Evolutionary conservation across 2,113 vertebrate species (phyloP).

Genomic region (Eulemur rufifrons): DNA sequence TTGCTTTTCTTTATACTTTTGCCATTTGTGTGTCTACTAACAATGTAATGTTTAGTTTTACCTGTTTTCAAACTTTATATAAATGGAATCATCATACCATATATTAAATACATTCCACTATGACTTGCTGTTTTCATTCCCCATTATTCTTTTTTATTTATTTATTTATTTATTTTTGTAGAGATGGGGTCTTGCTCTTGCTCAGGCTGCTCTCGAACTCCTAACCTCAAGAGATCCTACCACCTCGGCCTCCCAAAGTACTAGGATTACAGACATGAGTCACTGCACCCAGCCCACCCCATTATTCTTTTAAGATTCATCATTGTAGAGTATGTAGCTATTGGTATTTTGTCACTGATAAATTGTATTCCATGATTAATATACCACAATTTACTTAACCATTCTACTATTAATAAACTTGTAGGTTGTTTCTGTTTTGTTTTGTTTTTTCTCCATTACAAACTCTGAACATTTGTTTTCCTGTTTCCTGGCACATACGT

Average conservation of each 20-base stretch:
- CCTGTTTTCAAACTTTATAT: background rate
- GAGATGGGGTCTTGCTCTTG: too few relatives aligned
- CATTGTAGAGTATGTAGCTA: background rate
- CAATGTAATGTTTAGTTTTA: background rate
- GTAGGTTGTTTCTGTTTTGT: background rate
- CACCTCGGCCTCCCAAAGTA: too few relatives aligned
- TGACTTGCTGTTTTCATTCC: background rate
- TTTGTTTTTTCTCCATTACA: background rate
- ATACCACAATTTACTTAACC: background rate
- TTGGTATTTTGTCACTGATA: background rate
- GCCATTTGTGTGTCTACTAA: background rate
- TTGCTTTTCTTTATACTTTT: background rate
- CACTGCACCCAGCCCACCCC: too few relatives aligned
- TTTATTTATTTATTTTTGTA: too few relatives aligned
- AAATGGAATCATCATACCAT: background rate
- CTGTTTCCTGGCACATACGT: background rate
- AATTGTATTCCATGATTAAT: background rate
- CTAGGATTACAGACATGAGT: too few relatives aligned
- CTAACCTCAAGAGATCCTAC: too few relatives aligned
- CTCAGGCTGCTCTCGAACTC: too few relatives aligned
- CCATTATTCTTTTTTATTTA: background rate
- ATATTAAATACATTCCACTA: background rate
- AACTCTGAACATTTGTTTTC: background rate
- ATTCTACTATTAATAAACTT: background rate
- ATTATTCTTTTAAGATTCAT: background rate